Conservation (phyloP, 2,797 vertebrate genomes). For the Brachyalestes nurse region DNA sequence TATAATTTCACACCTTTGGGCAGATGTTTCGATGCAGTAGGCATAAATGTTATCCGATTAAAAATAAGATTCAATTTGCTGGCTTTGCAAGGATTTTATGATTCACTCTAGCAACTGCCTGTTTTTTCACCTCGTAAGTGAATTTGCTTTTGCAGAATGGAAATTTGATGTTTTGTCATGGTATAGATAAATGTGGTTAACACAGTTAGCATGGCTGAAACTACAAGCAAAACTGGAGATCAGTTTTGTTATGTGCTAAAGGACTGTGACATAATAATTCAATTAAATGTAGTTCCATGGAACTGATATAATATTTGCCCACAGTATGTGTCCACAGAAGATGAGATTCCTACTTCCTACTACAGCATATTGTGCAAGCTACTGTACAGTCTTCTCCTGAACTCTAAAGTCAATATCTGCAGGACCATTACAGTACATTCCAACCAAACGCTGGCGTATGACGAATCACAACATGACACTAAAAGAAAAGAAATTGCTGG, state of each 20-base stretch:
- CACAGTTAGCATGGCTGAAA: background rate
- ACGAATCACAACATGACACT: background rate
- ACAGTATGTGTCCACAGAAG: too few relatives aligned
- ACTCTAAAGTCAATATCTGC: background rate
- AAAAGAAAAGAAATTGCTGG: background rate
- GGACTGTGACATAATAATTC: background rate
- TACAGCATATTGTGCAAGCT: too few relatives aligned
- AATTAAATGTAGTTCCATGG: background rate
- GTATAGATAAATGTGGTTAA: conserved; percentile 2
- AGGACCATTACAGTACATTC: background rate
- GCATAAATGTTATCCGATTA: background rate
- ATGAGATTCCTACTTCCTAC: too few relatives aligned
- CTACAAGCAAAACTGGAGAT: background rate
- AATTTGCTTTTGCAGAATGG: conserved; percentile 39
- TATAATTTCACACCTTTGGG: conserved; percentile 24
- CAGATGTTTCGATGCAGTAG: conserved; percentile 3
- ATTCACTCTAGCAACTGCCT: conserved; percentile 31
- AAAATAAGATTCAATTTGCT: conserved; percentile 11
- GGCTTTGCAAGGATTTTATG: conserved; percentile 36
- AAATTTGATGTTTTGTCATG: conserved; percentile 19
- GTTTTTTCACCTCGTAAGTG: background rate
- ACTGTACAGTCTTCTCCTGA: background rate
- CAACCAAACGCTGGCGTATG: background rate
- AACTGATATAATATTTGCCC: background rate
- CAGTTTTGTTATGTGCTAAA: background rate